Evolutionary conservation across 2,113 vertebrate species (phyloP).

Genomic region (Micromys minutus): DNA sequence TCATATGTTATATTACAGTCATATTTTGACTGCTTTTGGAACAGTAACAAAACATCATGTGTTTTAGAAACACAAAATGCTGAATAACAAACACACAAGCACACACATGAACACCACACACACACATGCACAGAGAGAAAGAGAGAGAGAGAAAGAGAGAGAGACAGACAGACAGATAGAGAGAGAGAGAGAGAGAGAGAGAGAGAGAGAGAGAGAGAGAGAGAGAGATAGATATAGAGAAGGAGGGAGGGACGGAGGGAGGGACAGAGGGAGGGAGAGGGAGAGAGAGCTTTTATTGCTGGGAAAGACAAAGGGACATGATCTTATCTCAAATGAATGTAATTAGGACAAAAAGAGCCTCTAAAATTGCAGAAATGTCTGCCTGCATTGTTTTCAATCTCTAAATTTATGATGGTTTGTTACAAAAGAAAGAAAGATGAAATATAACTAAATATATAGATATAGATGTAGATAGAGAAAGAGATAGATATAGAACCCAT

Average conservation of each 20-base stretch:
- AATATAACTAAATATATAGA: not conserved
- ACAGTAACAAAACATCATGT: no score
- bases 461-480: no score
- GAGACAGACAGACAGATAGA: not conserved
- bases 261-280: not conserved
- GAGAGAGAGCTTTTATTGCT: not conserved
- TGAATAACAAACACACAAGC: not conserved
- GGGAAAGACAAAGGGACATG: not conserved
- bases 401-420: not conserved
- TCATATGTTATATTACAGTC: not conserved
- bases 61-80: not conserved
- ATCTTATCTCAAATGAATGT: not conserved
- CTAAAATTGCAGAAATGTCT: not conserved
- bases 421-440: not conserved
- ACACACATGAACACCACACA: not conserved
- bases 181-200: not conserved
- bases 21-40: not conserved
- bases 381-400: not conserved
- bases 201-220: no score
- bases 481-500: no score
- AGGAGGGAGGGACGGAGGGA: no score
- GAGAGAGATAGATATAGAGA: no score
- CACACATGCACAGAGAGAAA: not conserved
- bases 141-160: not conserved
- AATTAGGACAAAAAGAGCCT: not conserved